Evolutionary conservation across 1,140 invertebrate species (phyloP).

Genomic region (Limonius californicus): DNA sequence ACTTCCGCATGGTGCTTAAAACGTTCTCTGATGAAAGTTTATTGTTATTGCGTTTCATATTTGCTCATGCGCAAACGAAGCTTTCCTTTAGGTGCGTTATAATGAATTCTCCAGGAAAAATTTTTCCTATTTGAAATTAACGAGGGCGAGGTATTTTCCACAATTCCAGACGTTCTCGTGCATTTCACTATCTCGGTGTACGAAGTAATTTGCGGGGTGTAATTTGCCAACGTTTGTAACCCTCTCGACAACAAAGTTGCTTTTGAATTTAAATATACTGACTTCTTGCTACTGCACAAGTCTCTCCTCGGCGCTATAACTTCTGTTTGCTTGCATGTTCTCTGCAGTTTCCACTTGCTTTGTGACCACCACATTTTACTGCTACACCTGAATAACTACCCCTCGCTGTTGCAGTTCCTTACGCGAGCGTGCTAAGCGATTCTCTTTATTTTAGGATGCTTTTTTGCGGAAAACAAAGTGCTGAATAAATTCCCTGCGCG

Average conservation of each 20-base stretch:
- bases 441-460: too few relatives aligned
- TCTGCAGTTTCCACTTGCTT: neutral
- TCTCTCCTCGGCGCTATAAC: neutral
- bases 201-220: slow-evolving; percentile 16
- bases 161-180: neutral
- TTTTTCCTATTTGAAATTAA: neutral
- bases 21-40: neutral
- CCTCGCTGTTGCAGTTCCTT: neutral
- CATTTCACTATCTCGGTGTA: slow-evolving; percentile 1
- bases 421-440: neutral
- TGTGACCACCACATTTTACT: slow-evolving; percentile 2
- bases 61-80: neutral
- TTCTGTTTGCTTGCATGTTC: neutral
- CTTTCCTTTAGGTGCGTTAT: neutral
- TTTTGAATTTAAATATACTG: neutral
- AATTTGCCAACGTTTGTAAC: slow-evolving; percentile 17
- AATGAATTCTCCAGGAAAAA: neutral
- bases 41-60: neutral
- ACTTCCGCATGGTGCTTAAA: too few relatives aligned
- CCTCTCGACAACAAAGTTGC: slow-evolving; percentile 5
- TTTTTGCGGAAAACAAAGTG: too few relatives aligned
- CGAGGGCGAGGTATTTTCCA: neutral
- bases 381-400: neutral
- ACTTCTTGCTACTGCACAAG: neutral
- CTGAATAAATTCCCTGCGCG: too few relatives aligned